Conservation (phyloP, 2,797 vertebrate genomes). For the Pristis pectinata region DNA sequence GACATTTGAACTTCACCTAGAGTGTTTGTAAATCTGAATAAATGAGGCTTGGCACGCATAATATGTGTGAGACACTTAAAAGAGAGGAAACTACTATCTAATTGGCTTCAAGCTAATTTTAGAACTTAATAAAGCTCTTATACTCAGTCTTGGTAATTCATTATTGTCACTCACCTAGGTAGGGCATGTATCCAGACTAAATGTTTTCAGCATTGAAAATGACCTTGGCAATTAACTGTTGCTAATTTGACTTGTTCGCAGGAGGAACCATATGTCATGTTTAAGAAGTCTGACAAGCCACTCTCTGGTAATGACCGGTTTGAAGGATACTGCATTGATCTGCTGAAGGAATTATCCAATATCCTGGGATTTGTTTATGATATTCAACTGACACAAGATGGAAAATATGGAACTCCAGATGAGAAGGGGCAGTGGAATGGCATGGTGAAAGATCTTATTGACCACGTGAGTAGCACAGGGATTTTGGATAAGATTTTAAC, state of each 20-base stretch:
- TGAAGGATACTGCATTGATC: conserved; percentile 95
- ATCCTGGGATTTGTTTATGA: conserved; percentile 92
- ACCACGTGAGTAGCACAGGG: conserved; percentile 76
- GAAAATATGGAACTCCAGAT: conserved; percentile 88
- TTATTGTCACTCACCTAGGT: conserved; percentile 18
- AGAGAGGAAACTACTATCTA: conserved; percentile 2
- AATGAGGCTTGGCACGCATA: conserved; percentile 17
- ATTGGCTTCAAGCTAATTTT: conserved; percentile 35
- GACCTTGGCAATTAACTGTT: conserved; percentile 35
- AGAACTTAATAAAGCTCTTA: conserved; percentile 21
- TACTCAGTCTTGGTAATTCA: not conserved
- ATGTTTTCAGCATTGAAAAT: conserved; percentile 15
- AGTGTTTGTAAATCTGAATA: conserved; percentile 6
- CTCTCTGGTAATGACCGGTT: conserved; percentile 91
- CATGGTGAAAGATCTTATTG: conserved; percentile 93
- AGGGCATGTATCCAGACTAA: not conserved
- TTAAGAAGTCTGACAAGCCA: conserved; percentile 90
- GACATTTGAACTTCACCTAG: not conserved
- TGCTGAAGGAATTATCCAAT: conserved; percentile 84
- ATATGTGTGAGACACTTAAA: conserved; percentile 8
- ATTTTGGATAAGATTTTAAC: not conserved
- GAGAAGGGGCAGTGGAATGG: conserved; percentile 99
- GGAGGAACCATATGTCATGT: conserved; percentile 99
- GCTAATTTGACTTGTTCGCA: conserved; percentile 48
- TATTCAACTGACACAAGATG: conserved; percentile 88